Evolutionary conservation across 2,888 invertebrate genomes (phyloP).

Genomic region (Deroplatys truncata): DNA sequence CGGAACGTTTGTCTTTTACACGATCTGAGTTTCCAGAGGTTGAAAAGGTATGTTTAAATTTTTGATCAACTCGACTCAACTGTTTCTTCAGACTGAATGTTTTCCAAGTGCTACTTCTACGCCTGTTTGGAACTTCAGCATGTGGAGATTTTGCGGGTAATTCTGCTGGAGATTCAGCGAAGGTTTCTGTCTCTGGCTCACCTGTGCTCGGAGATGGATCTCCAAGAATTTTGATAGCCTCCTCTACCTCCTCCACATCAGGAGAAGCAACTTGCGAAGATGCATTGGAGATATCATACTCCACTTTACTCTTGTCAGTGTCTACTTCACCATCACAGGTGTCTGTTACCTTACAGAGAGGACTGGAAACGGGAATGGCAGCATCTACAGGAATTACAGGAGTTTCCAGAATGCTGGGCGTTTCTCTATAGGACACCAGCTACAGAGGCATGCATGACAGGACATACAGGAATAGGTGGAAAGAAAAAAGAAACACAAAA

Average conservation of each 20-base stretch:
- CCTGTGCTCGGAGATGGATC: not conserved
- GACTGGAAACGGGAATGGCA: conserved; percentile 29
- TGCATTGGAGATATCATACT: conserved; percentile 15
- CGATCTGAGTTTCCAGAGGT: not conserved
- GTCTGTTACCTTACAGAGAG: conserved; percentile 20
- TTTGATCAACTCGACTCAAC: conserved; percentile 73
- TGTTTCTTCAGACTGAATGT: conserved; percentile 77
- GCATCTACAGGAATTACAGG: conserved; percentile 26
- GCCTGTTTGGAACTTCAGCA: conserved; percentile 1
- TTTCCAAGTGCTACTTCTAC: conserved; percentile 55
- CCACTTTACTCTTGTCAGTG: not conserved
- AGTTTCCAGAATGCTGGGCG: conserved; percentile 20
- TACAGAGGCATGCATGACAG: conserved; percentile 23
- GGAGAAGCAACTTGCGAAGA: conserved; percentile 23
- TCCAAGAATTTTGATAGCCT: conserved; percentile 29
- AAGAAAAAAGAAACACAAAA: conserved; percentile 17
- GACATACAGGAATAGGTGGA: conserved; percentile 10
- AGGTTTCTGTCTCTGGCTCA: not conserved
- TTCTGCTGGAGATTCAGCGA: conserved; percentile 1
- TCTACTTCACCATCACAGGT: not conserved
- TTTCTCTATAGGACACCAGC: conserved; percentile 20
- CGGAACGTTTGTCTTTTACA: conserved; percentile 8
- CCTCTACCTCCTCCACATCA: conserved; percentile 32
- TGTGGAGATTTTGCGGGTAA: not conserved
- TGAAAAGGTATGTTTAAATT: conserved; percentile 62